phyloP scores from a whole-genome alignment of 2,113 vertebrate species.

The human (Homo sapiens) region DNA sequence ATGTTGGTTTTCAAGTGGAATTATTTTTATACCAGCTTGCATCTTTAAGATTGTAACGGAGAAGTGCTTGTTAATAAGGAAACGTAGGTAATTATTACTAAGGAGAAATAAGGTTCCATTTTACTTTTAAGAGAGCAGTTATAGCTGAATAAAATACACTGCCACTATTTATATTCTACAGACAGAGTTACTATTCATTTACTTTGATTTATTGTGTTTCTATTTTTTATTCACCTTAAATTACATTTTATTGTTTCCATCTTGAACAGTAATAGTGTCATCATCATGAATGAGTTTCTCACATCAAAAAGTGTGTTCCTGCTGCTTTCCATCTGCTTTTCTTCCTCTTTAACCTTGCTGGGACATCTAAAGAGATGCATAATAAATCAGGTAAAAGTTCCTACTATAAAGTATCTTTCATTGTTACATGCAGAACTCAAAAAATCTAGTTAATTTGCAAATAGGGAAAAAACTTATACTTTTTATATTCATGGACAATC shows the following conservation, averaged over 20 bases:
- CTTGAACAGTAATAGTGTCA: conserved; percentile 66
- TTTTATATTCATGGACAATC: background rate
- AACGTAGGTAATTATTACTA: background rate
- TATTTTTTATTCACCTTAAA: conserved; percentile 61
- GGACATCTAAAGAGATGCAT: background rate
- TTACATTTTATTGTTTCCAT: conserved; percentile 61
- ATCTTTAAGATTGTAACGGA: background rate
- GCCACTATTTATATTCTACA: background rate
- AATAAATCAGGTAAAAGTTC: conserved; percentile 9
- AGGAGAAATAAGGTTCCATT: background rate
- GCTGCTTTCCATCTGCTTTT: conserved; percentile 70
- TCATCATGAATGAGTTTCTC: conserved; percentile 58
- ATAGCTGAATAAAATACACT: background rate
- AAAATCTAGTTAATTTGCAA: conserved; percentile 34
- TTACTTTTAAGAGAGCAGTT: background rate
- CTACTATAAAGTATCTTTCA: background rate
- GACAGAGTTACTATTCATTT: conserved; percentile 6
- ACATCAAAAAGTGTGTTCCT: conserved; percentile 40
- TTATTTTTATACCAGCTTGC: background rate
- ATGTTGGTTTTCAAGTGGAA: background rate
- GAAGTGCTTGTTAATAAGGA: background rate
- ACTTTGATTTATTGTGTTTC: conserved; percentile 52
- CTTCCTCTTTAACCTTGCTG: conserved; percentile 49
- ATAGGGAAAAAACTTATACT: background rate
- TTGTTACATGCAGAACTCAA: background rate